A percentile compares a stretch with the other conserved stretches of the same genome.
phyloP scores from a whole-genome alignment of 2,797 vertebrate genomes.

The Rhinichthys osculus region DNA sequence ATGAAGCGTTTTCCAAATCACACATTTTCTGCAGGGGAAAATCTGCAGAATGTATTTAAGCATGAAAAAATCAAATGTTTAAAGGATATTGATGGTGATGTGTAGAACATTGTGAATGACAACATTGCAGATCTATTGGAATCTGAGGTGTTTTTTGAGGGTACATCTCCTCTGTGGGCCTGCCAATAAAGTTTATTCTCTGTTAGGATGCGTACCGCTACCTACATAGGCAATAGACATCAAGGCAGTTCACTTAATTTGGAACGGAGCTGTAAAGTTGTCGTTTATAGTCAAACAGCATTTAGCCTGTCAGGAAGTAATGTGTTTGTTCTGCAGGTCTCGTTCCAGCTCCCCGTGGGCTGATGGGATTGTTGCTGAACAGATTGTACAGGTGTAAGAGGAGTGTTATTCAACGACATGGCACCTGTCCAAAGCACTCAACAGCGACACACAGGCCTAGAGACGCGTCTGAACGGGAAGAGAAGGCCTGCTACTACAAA shows the following conservation, averaged over 20 bases:
- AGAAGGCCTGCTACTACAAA: constrained; percentile 13
- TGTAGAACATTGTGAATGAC: not conserved
- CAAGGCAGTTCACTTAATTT: not conserved
- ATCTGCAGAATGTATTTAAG: not conserved
- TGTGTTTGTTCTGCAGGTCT: constrained; percentile 39
- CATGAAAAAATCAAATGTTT: not conserved
- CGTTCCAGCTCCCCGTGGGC: constrained; percentile 3
- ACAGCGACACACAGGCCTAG: not conserved
- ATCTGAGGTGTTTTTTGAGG: not conserved
- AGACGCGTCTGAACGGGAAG: not conserved
- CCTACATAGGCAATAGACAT: not conserved
- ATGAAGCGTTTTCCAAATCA: not conserved
- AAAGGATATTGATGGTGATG: not conserved
- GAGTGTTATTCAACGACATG: constrained; percentile 13
- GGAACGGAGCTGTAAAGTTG: not conserved
- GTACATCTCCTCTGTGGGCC: too few species aligned
- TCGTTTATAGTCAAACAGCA: not conserved
- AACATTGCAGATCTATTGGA: not conserved
- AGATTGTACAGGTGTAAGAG: constrained; percentile 41
- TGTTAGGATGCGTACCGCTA: not conserved
- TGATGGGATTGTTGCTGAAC: constrained; percentile 40
- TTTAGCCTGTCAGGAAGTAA: constrained; percentile 42
- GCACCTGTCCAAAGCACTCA: constrained; percentile 36
- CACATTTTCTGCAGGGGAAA: not conserved
- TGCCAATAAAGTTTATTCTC: not conserved